Conservation (phyloP, 2,797 vertebrate species). For the Simalia tracyae region DNA sequence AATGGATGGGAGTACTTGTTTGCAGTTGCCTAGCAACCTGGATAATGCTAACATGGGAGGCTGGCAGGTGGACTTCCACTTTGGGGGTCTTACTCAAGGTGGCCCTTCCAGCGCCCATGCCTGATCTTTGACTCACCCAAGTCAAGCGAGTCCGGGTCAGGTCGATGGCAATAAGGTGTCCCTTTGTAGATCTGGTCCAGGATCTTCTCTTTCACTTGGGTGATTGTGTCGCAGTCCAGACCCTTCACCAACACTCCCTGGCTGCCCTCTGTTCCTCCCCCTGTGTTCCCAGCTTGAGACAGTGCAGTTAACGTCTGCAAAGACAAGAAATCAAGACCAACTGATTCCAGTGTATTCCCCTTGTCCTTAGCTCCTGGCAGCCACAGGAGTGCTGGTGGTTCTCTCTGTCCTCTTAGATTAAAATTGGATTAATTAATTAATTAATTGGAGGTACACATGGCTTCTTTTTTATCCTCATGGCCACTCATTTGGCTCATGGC, state of each 20-base stretch:
- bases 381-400: not conserved
- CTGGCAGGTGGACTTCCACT: not conserved
- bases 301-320: conserved; percentile 88
- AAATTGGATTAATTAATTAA: not conserved
- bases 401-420: not conserved
- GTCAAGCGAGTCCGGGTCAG: conserved; percentile 88
- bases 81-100: not conserved
- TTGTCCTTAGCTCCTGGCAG: not conserved
- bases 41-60: not conserved
- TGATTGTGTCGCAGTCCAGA: conserved; percentile 73
- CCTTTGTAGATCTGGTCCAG: conserved; percentile 95
- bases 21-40: not conserved
- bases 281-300: conserved; percentile 80
- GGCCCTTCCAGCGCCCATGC: no score
- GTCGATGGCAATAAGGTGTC: conserved; percentile 88
- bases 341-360: conserved; percentile 7
- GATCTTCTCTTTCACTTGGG: conserved; percentile 96
- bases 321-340: conserved; percentile 29
- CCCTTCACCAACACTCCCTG: conserved; percentile 89
- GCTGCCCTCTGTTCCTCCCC: conserved; percentile 77
- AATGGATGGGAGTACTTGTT: not conserved
- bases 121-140: conserved; percentile 81
- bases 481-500: not conserved
- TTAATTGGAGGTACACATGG: not conserved
- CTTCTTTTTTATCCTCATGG: not conserved